A percentile compares a stretch with the other conserved stretches of the same genome.
Evolutionary conservation across 2,113 vertebrate genomes (phyloP).

Genomic region (Corynorhinus townsendii): DNA sequence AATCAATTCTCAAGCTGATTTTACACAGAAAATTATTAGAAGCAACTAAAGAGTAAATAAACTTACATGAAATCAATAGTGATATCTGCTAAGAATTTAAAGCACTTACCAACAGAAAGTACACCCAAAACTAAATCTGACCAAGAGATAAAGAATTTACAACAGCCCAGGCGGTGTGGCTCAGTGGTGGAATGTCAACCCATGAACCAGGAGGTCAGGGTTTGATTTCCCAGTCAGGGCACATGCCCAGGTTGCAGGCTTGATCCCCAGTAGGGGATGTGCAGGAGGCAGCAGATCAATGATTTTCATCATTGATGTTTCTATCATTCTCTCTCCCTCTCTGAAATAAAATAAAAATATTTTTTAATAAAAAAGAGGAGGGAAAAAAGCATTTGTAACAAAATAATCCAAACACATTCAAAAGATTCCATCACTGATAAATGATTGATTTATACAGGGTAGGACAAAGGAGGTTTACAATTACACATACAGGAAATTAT

Average conservation of each 20-base stretch:
- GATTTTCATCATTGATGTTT: no score
- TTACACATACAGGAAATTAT: not conserved
- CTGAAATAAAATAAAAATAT: no score
- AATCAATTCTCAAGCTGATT: slow-evolving; percentile 34
- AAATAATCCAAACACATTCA: slow-evolving; percentile 4
- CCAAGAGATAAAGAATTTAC: not conserved
- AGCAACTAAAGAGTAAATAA: slow-evolving; percentile 1
- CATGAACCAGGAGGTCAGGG: no score
- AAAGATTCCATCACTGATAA: not conserved
- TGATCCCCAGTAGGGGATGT: no score
- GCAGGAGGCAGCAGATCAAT: no score
- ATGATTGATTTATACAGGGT: not conserved
- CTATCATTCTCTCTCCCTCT: no score
- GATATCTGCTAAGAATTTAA: not conserved
- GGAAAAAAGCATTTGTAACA: not conserved
- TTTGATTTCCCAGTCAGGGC: no score
- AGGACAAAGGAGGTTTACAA: not conserved
- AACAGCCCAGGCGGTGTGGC: not conserved
- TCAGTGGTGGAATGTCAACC: no score
- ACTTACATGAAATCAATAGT: slow-evolving; percentile 24
- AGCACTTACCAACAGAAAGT: not conserved
- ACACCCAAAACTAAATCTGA: not conserved
- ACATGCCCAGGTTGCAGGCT: no score
- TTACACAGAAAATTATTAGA: slow-evolving; percentile 30
- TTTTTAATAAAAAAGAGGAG: no score